Conservation (phyloP, 2,113 vertebrate genomes). For the Anoura caudifer region DNA sequence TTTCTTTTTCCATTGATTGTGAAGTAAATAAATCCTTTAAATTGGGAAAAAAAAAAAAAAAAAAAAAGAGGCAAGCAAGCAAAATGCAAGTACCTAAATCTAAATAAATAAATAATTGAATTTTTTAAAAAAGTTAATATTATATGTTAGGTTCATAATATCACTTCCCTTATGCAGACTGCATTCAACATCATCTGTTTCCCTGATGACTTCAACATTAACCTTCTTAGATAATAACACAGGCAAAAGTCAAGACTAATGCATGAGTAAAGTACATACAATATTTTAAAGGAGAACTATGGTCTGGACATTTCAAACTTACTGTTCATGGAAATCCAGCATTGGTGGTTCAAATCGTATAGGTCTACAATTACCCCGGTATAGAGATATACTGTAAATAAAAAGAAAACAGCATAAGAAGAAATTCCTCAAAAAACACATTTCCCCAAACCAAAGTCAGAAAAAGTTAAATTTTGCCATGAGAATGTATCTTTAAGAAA, state of each 20-base stretch:
- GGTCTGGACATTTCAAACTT: conserved; percentile 78
- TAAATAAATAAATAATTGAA: too few species aligned
- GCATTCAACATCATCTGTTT: not conserved
- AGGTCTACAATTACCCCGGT: conserved; percentile 94
- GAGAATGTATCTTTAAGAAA: not conserved
- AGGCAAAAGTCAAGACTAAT: conserved; percentile 14
- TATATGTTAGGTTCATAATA: not conserved
- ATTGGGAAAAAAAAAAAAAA: too few species aligned
- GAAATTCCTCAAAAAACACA: not conserved
- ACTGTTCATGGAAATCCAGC: conserved; percentile 99
- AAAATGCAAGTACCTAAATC: too few species aligned
- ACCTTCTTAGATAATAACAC: not conserved
- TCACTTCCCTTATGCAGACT: not conserved
- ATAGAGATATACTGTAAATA: conserved; percentile 89
- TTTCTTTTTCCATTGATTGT: too few species aligned
- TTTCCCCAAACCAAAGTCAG: conserved; percentile 14
- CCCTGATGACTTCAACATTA: not conserved
- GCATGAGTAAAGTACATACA: not conserved
- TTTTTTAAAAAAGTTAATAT: not conserved
- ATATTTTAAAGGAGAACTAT: not conserved
- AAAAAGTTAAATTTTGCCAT: not conserved
- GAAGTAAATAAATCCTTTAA: too few species aligned
- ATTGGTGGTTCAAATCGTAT: conserved; percentile 98
- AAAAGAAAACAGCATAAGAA: conserved; percentile 63
- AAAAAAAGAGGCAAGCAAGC: too few species aligned